These are phyloP conservation scores for Drosophila tripunctata DNA, from an alignment of 2,888 invertebrate genomes.

Conservation along the genomic window DNA sequence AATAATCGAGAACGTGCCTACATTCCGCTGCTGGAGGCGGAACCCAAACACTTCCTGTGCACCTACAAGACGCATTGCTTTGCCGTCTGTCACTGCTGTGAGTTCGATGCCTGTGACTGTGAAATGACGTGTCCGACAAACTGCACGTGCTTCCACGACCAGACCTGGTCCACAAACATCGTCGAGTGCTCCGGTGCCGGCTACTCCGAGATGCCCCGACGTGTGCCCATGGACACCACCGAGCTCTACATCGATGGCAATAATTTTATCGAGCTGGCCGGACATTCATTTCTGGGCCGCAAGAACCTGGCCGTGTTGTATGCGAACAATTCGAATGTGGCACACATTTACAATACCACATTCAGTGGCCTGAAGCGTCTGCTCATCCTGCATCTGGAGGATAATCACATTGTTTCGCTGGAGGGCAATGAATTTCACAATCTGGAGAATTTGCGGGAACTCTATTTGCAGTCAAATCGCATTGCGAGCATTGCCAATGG, in stretches of 20 bases:
- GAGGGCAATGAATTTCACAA: conserved; percentile 93
- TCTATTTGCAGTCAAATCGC: conserved; percentile 94
- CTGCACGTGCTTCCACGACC: conserved; percentile 97
- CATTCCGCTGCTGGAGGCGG: conserved; percentile 93
- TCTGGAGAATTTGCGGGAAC: conserved; percentile 92
- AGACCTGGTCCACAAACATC: conserved; percentile 96
- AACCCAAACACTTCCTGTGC: conserved; percentile 95
- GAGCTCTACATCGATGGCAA: conserved; percentile 97
- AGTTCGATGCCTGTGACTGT: conserved; percentile 98
- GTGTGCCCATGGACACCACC: conserved; percentile 97
- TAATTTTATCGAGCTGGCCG: conserved; percentile 92
- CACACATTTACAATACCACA: conserved; percentile 93
- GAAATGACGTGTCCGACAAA: conserved; percentile 97
- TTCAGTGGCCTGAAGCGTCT: conserved; percentile 94
- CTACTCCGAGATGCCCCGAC: conserved; percentile 92
- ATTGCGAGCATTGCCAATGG: conserved; percentile 93
- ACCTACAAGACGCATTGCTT: conserved; percentile 97
- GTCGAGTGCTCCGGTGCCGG: conserved; percentile 94
- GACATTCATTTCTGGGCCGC: conserved; percentile 95
- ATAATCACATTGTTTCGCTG: conserved; percentile 92
- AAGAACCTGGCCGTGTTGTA: conserved; percentile 94
- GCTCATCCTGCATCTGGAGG: conserved; percentile 92
- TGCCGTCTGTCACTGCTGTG: conserved; percentile 97
- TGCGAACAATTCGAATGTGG: conserved; percentile 94
- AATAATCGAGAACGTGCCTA: conserved; percentile 93